Evolutionary conservation across 1,140 invertebrate genomes (phyloP), one percentile per base, ranked within the genome.

Genomic region (Tribolium madens): DNA sequence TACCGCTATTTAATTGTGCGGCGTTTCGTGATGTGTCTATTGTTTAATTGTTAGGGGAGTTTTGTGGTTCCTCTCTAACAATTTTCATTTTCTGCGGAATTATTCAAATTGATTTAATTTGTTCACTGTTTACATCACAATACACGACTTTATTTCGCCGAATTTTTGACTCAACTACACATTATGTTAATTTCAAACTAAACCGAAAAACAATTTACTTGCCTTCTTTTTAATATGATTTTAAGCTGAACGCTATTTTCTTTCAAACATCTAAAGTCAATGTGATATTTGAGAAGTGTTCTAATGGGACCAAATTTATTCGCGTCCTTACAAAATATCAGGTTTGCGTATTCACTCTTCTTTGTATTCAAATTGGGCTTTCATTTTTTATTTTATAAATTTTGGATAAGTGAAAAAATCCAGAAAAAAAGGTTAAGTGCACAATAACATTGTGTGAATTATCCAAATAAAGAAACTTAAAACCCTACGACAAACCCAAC

Each of bases 81-180:
- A 64, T 26, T 64, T 64, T 64, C 57, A 64, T 64, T 64, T 64
- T 64, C 57, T 7, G 21, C 9, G 57, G 57, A 64, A 64, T 64
- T 64, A 64, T 64, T 64, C 57, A 64, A 64, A 64, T 64, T 64
- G 57, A 64, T 64, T 64, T 64, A 64, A 64, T 64, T 64, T 64
- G 21, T 64, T 64, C 57, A 64, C 21, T 64, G 57, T 64, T 64
- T 64, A 64, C 57, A 64, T 64, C 26, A 64, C 57, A 64, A 64
- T 64, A 64, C 57, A 26, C 57, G 26, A 64, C 33, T 64, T 64
- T 64, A 64, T 64, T 64, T 64, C 57, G 31, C 21, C 53, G 31
- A 64, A 64, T 64, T 64, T 64, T 64, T 64, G 57, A 64, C 57
- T 64, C 36, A 64, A 64, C 57, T 64, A 64, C 26, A 64, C 57